Evolutionary conservation across 2,888 invertebrate genomes (phyloP).

Genomic region (Nephrotoma appendiculata): DNA sequence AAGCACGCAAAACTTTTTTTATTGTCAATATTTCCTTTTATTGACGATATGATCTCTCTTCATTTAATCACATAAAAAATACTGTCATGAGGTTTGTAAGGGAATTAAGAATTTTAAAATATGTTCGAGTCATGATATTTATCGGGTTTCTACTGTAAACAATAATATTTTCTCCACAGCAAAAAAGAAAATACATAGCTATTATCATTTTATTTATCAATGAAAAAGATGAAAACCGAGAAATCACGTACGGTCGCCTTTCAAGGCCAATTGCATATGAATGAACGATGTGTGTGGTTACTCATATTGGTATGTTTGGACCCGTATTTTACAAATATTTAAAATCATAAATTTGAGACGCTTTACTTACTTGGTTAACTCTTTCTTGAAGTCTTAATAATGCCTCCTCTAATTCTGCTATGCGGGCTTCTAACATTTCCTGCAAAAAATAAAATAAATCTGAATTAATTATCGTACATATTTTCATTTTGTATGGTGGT

Average conservation of each 20-base stretch:
- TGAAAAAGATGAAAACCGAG: neutral
- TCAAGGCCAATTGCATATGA: neutral
- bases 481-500: neutral
- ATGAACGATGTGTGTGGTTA: neutral
- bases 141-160: neutral
- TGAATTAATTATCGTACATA: neutral
- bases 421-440: slow-evolving; percentile 2
- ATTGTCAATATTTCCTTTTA: neutral
- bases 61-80: neutral
- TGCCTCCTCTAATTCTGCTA: slow-evolving; percentile 1
- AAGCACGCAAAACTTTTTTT: neutral
- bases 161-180: neutral
- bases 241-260: neutral
- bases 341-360: neutral
- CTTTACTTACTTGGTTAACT: slow-evolving; percentile 3
- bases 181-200: neutral
- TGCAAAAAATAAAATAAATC: neutral
- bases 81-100: neutral
- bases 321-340: neutral
- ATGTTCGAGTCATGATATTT: neutral
- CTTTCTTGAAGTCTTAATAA: neutral
- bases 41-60: neutral
- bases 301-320: neutral
- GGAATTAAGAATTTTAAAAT: too few species aligned
- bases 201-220: neutral